phyloP scores from a whole-genome alignment of 2,888 invertebrate species.

The Tenthredo amoena region DNA sequence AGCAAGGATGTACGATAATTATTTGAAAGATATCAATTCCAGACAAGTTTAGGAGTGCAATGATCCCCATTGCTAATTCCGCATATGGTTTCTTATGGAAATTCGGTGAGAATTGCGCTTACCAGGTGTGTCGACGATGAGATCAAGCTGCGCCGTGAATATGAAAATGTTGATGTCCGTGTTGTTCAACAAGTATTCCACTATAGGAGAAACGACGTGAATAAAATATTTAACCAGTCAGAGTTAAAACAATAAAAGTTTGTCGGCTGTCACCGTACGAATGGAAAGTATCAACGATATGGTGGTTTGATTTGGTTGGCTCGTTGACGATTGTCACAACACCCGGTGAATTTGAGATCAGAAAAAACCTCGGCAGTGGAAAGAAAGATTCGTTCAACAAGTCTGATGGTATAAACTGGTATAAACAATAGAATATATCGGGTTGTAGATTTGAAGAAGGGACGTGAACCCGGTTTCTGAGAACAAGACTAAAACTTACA shows the following conservation, averaged over 20 bases:
- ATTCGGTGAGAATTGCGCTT: constrained; percentile 63
- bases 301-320: constrained; percentile 13
- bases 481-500: constrained; percentile 38
- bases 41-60: neutral
- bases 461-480: constrained; percentile 28
- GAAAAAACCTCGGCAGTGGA: neutral
- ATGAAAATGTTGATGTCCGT: constrained; percentile 85
- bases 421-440: constrained; percentile 45
- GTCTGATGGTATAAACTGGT: constrained; percentile 40
- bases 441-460: constrained; percentile 38
- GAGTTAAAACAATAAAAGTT: constrained; percentile 55
- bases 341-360: constrained; percentile 23
- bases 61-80: neutral
- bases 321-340: constrained; percentile 30
- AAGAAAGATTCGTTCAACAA: constrained; percentile 28
- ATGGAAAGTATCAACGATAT: constrained; percentile 43
- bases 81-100: constrained; percentile 59
- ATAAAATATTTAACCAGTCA: constrained; percentile 59
- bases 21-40: neutral
- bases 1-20: no score
- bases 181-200: constrained; percentile 84
- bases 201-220: constrained; percentile 78
- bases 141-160: constrained; percentile 90
- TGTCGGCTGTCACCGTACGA: constrained; percentile 49
- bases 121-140: constrained; percentile 92